Evolutionary conservation across 2,888 invertebrate species (phyloP).

Genomic region (Synanthedon formicaeformis): DNA sequence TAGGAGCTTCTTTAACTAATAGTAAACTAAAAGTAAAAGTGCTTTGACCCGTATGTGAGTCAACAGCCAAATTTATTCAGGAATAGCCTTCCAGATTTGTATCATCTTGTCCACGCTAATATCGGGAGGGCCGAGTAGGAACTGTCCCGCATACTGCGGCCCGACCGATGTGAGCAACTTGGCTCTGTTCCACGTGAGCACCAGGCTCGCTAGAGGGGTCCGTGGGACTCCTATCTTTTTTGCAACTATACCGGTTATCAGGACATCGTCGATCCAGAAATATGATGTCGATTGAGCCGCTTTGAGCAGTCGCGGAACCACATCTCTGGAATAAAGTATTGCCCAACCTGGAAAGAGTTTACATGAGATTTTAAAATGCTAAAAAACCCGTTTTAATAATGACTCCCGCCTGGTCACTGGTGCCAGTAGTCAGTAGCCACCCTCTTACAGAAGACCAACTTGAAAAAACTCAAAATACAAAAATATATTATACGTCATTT

Average conservation of each 20-base stretch:
- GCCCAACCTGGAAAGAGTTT: slow-evolving; percentile 56
- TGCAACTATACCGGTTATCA: slow-evolving; percentile 77
- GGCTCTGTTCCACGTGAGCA: slow-evolving; percentile 32
- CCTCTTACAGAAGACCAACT: too few relatives aligned
- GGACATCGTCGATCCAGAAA: slow-evolving; percentile 89
- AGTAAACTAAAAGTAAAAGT: too few relatives aligned
- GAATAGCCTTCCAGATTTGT: slow-evolving; percentile 57
- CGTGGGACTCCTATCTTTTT: slow-evolving; percentile 68
- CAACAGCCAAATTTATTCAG: slow-evolving; percentile 10
- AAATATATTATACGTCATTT: too few relatives aligned
- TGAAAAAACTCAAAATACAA: too few relatives aligned
- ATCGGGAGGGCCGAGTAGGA: slow-evolving; percentile 70
- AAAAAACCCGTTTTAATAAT: too few relatives aligned
- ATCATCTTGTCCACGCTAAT: slow-evolving; percentile 52
- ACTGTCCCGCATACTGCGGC: slow-evolving; percentile 32
- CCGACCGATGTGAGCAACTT: slow-evolving; percentile 24
- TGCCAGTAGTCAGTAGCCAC: too few relatives aligned
- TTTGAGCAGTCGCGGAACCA: slow-evolving; percentile 66
- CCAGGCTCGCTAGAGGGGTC: slow-evolving; percentile 56
- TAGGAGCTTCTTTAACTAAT: too few relatives aligned
- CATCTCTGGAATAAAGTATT: slow-evolving; percentile 76
- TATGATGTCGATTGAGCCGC: slow-evolving; percentile 74
- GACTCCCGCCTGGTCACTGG: too few relatives aligned
- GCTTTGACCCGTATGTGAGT: too few relatives aligned
- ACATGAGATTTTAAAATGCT: neutral